Base-by-base conservation (phyloP, 2,888 invertebrate species). In the Didymodactylos carnosus region DNA sequence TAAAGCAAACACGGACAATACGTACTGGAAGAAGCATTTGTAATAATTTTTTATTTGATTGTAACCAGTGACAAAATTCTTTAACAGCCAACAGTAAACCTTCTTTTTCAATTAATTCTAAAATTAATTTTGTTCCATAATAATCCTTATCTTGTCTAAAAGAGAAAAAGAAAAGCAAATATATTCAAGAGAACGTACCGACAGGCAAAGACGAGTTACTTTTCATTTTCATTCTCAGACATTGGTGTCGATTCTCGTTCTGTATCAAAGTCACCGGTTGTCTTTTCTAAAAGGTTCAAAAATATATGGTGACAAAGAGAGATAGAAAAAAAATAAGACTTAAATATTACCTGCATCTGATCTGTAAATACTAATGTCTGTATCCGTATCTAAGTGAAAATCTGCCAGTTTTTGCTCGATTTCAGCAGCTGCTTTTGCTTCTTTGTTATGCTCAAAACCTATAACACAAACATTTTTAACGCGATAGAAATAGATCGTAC, bases 11-110 rank as follows among this genome's bases (percentile, higher is more conserved):
- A 29, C 3, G 76, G 77, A 81, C 82, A 80, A 41, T 29, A n/a
- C 53, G 71, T 71, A 74, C 53, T 1, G 74, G 71, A 43, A 53
- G 40, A 11, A 93, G 86, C 35, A 92, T 87, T 76, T 90, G 53
- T 29, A 53, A 35, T 29, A 53, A 35, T 19, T 35, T 89, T 73
- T 88, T 87, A 82, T 92, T 90, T 72, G 88, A 87, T 73, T 87
- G 87, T 77, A 92, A 85, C 93, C 92, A 93, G 82, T 92, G 91
- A 80, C 88, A 89, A 76, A 91, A 87, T 77, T 92, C 84, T 82
- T 89, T 90, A 39, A 91, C 87, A 77, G 88, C 87, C 40, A 87
- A 85, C 41, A 91, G 81, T 76, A 88, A 78, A 39, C 39, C 49
- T 39, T 73, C 69, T 49, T 73, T 16, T 70, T 69, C 46, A 2